Conservation (phyloP, 2,113 vertebrate genomes). For the Merops nubicus region DNA sequence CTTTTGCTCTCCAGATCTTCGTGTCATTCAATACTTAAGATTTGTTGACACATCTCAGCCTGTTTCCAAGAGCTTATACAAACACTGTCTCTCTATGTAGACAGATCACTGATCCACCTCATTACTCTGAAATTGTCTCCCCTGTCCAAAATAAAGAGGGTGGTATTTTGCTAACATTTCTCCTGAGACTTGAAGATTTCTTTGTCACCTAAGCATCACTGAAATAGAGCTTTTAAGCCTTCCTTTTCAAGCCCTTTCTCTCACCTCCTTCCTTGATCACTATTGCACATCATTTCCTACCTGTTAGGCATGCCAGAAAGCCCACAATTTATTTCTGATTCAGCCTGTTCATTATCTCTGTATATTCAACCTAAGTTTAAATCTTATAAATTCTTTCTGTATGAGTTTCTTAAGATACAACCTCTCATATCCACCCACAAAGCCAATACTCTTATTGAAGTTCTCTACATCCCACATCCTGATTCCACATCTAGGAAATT, state of each 20-base stretch:
- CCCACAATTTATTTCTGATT: not conserved
- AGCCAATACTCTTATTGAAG: not conserved
- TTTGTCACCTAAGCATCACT: not conserved
- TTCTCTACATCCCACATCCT: not conserved
- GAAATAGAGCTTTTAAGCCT: not conserved
- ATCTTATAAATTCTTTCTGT: not conserved
- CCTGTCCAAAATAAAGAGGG: not conserved
- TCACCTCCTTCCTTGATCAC: not conserved
- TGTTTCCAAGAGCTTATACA: not conserved
- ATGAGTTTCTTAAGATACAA: not conserved
- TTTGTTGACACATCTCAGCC: not conserved
- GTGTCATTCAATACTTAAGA: not conserved
- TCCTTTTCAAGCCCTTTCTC: not conserved
- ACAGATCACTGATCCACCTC: conserved; percentile 10
- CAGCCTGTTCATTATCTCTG: not conserved
- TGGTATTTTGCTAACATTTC: not conserved
- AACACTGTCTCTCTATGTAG: not conserved
- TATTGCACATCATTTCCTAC: not conserved
- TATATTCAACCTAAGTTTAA: not conserved
- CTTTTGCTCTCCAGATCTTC: not conserved
- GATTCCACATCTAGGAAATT: not conserved
- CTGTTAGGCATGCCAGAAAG: not conserved
- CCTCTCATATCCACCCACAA: not conserved
- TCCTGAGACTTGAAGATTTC: not conserved
- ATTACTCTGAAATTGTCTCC: not conserved